These are phyloP conservation scores for Drosophila seclusa DNA, from an alignment of 2,888 invertebrate genomes.

Conservation along the genomic window DNA sequence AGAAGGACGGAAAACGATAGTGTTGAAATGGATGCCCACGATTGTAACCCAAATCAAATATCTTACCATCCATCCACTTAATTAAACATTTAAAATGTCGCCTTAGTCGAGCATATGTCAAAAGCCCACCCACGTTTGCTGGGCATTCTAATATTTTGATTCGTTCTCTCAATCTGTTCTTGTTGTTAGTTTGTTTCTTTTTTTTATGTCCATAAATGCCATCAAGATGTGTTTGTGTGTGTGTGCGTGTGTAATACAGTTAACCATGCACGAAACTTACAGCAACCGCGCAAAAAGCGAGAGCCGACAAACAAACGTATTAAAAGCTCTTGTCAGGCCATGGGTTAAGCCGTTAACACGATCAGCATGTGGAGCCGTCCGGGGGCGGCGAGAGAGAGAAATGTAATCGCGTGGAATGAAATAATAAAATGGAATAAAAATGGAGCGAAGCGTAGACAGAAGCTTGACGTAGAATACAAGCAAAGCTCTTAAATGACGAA, in stretches of 20 bases:
- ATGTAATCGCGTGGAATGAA: slow-evolving; percentile 12
- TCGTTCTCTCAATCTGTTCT: slow-evolving; percentile 1
- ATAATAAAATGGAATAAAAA: slow-evolving; percentile 16
- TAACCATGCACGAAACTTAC: slow-evolving; percentile 35
- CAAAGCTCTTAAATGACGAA: not conserved
- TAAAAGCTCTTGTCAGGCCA: slow-evolving; percentile 32
- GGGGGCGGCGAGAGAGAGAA: not conserved
- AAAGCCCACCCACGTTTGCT: slow-evolving; percentile 58
- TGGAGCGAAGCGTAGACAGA: slow-evolving; percentile 12
- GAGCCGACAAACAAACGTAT: slow-evolving; percentile 29
- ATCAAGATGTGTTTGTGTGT: slow-evolving; percentile 2
- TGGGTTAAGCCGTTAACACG: slow-evolving; percentile 9
- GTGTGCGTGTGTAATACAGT: slow-evolving; percentile 53
- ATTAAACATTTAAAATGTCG: slow-evolving; percentile 46
- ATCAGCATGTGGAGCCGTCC: not conserved
- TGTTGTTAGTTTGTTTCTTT: not conserved
- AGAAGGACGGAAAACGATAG: slow-evolving; percentile 54
- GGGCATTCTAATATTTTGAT: not conserved
- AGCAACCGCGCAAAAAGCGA: slow-evolving; percentile 31
- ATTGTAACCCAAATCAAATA: slow-evolving; percentile 49
- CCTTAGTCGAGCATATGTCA: slow-evolving; percentile 18
- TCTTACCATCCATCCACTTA: slow-evolving; percentile 26
- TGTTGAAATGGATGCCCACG: slow-evolving; percentile 49
- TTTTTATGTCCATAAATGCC: slow-evolving; percentile 33
- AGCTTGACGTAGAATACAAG: slow-evolving; percentile 4